phyloP scores from a whole-genome alignment of 2,113 vertebrate species.

The Aviceda subcristata region DNA sequence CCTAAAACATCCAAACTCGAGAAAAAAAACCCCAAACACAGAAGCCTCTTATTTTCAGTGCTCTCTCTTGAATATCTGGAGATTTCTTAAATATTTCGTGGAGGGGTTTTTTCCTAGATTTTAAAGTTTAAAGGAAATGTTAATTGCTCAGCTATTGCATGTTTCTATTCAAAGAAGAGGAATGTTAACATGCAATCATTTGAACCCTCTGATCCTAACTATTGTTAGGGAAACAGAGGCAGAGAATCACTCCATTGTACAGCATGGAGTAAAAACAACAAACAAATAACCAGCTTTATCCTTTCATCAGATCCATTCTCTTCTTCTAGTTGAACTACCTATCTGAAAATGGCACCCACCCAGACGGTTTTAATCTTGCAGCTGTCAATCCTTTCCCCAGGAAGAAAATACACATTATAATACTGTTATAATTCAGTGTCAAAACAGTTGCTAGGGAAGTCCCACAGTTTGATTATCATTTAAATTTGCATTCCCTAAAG shows the following conservation, averaged over 20 bases:
- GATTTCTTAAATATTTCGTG: not conserved
- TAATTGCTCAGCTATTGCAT: not conserved
- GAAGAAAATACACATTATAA: not conserved
- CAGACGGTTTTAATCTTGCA: not conserved
- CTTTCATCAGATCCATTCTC: slow-evolving; percentile 21
- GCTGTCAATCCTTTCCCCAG: not conserved
- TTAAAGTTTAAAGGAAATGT: not conserved
- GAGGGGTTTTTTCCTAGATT: not conserved
- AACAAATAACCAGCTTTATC: slow-evolving; percentile 4
- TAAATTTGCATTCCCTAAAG: not conserved
- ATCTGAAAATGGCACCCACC: slow-evolving; percentile 7
- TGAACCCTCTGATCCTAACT: not conserved
- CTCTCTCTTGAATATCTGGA: not conserved
- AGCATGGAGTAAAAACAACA: not conserved
- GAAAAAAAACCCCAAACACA: not conserved
- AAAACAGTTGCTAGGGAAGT: not conserved
- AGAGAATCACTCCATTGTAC: not conserved
- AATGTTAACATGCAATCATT: not conserved
- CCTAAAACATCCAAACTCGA: not conserved
- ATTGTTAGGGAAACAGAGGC: not conserved
- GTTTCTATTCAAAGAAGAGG: not conserved
- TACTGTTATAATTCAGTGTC: not conserved
- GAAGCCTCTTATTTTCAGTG: not conserved
- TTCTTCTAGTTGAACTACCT: not conserved
- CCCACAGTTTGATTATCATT: not conserved